phyloP scores from a whole-genome alignment of 2,113 vertebrate species.

The Eolophus roseicapilla region DNA sequence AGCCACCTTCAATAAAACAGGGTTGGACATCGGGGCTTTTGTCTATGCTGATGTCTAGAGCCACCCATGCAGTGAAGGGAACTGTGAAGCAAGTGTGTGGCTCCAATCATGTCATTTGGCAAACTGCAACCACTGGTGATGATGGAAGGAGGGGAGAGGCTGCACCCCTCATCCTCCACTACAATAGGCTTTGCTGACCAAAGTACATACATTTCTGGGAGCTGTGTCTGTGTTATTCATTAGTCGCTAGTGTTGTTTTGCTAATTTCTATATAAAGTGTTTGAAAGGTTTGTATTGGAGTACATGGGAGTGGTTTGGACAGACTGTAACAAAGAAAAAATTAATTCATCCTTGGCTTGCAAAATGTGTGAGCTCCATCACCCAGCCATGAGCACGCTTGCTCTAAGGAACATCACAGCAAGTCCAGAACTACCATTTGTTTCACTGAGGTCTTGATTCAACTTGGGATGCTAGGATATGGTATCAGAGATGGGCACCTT shows the following conservation, averaged over 20 bases:
- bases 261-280: background rate
- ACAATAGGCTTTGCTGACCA: background rate
- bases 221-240: background rate
- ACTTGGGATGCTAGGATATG: background rate
- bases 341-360: background rate
- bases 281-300: background rate
- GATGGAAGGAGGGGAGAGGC: background rate
- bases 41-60: background rate
- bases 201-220: background rate
- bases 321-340: background rate
- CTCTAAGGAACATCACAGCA: background rate
- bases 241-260: background rate
- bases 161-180: background rate
- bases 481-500: background rate
- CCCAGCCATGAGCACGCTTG: background rate
- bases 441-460: background rate
- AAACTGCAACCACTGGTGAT: background rate
- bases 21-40: background rate
- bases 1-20: background rate
- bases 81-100: background rate
- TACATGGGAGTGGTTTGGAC: background rate
- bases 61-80: background rate
- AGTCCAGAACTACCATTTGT: background rate
- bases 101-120: background rate
- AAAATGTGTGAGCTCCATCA: background rate